Conservation (phyloP, 2,888 invertebrate genomes). For the Girardia tigrina region DNA sequence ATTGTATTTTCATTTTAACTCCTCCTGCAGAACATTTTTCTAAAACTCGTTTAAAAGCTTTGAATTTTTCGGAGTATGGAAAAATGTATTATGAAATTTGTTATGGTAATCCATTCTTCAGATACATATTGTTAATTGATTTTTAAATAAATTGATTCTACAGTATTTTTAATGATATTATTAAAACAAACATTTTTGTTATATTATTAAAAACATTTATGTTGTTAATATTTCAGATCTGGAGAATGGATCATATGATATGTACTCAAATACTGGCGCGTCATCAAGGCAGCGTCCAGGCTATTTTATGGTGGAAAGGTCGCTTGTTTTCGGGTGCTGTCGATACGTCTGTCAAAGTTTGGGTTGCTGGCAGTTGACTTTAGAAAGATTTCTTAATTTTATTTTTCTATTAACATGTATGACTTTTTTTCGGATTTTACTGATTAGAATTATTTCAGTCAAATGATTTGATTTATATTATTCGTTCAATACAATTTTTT, state of each 20-base stretch:
- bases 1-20: too few relatives aligned
- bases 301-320: constrained; percentile 45
- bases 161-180: too few relatives aligned
- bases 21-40: too few relatives aligned
- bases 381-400: neutral
- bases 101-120: too few relatives aligned
- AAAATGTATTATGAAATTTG: too few relatives aligned
- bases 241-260: constrained; percentile 51
- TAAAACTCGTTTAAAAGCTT: too few relatives aligned
- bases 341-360: constrained; percentile 49
- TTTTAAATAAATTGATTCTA: too few relatives aligned
- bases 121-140: too few relatives aligned
- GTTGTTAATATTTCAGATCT: too few relatives aligned
- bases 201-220: too few relatives aligned
- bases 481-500: neutral
- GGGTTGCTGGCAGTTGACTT: neutral
- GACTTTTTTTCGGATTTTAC: neutral
- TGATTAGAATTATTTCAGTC: constrained; percentile 14
- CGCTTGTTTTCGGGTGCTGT: constrained; percentile 48
- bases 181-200: too few relatives aligned
- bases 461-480: neutral
- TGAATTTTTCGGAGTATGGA: too few relatives aligned
- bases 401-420: neutral
- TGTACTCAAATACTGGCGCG: constrained; percentile 48
- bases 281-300: constrained; percentile 49